Evolutionary conservation across 2,888 invertebrate genomes (phyloP).

Genomic region (Orthosia cruda): DNA sequence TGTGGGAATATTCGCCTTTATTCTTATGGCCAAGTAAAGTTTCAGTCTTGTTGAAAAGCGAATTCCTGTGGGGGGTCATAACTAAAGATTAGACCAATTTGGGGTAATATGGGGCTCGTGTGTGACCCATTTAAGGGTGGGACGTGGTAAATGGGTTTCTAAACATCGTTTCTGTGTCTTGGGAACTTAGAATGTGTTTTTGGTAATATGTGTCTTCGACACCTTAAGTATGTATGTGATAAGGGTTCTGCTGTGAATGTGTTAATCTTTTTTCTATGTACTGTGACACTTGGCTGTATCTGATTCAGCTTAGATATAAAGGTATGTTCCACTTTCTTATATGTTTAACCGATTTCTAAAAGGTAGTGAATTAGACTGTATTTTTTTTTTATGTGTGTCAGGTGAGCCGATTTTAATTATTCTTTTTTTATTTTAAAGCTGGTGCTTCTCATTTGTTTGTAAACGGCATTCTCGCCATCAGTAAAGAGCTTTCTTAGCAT

Average conservation of each 20-base stretch:
- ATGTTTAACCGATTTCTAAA: no score
- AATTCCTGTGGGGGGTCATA: constrained; percentile 79
- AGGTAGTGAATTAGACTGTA: no score
- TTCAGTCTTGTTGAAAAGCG: constrained; percentile 73
- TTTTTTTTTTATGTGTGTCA: no score
- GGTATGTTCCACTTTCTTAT: no score
- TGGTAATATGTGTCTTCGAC: constrained; percentile 52
- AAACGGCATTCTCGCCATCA: no score
- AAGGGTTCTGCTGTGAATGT: constrained; percentile 12
- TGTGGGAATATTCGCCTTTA: constrained; percentile 65
- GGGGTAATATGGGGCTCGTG: constrained; percentile 79
- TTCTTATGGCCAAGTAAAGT: constrained; percentile 63
- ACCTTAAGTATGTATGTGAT: constrained; percentile 13
- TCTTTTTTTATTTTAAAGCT: no score
- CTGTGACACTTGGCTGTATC: background rate
- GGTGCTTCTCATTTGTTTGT: no score
- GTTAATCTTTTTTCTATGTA: background rate
- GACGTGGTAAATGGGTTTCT: constrained; percentile 82
- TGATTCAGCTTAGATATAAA: no score
- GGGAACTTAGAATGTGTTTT: constrained; percentile 67
- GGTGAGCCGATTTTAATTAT: no score
- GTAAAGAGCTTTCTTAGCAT: no score
- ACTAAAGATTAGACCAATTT: constrained; percentile 86
- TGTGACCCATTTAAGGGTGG: constrained; percentile 80
- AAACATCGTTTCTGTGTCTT: constrained; percentile 77